These are phyloP conservation scores for Troglohyphantes excavatus DNA, from an alignment of 2,888 invertebrate species.

Conservation along the genomic window DNA sequence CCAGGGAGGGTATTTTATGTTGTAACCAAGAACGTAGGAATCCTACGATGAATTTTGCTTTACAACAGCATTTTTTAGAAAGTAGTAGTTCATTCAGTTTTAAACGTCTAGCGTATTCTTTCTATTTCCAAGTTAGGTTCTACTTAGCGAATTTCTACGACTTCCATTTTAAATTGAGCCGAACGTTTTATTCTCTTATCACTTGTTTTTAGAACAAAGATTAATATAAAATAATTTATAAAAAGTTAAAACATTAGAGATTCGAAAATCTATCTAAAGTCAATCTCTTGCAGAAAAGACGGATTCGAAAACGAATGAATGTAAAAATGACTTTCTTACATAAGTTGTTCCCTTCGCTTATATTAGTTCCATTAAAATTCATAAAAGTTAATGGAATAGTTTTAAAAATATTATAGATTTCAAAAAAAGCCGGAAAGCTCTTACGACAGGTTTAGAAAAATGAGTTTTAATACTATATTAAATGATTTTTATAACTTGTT, in stretches of 20 bases:
- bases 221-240: neutral
- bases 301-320: neutral
- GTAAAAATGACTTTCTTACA: too few species aligned
- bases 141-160: neutral
- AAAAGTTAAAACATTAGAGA: neutral
- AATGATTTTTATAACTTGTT: too few species aligned
- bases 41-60: too few species aligned
- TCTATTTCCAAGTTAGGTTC: too few species aligned
- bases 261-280: constrained; percentile 5
- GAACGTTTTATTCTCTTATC: neutral
- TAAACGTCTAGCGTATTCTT: too few species aligned
- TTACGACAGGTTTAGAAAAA: neutral
- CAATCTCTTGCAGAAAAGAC: neutral
- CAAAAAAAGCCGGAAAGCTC: neutral
- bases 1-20: too few species aligned
- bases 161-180: neutral
- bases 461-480: neutral
- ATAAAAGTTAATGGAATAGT: neutral
- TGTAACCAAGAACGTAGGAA: too few species aligned
- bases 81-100: too few species aligned
- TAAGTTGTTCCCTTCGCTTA: neutral
- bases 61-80: too few species aligned
- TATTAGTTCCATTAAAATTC: neutral
- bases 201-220: neutral
- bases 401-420: neutral